Evolutionary conservation across 2,797 vertebrate genomes (phyloP).

Genomic region (Tapirus indicus): DNA sequence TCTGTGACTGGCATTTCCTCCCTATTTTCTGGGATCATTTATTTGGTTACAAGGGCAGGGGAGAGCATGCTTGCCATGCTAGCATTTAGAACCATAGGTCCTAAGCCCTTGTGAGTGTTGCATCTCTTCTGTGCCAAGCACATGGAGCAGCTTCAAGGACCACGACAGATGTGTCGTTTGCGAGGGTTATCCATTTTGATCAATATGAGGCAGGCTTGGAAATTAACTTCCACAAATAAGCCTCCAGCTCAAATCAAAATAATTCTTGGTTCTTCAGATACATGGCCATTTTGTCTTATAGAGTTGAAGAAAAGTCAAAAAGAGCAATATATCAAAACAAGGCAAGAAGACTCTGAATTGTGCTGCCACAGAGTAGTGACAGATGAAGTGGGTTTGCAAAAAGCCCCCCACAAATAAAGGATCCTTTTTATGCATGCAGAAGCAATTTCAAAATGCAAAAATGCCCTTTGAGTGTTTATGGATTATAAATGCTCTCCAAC

Average conservation of each 20-base stretch:
- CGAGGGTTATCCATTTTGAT: slow-evolving; percentile 67
- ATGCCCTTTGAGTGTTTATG: slow-evolving; percentile 68
- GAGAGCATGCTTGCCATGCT: background rate
- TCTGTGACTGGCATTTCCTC: background rate
- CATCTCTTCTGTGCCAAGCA: background rate
- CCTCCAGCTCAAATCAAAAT: slow-evolving; percentile 56
- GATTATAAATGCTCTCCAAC: slow-evolving; percentile 61
- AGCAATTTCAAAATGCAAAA: slow-evolving; percentile 71
- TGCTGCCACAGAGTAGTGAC: slow-evolving; percentile 53
- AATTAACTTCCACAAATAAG: slow-evolving; percentile 56
- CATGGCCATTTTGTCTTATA: slow-evolving; percentile 14
- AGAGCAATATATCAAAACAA: slow-evolving; percentile 76
- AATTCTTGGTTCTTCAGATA: slow-evolving; percentile 28
- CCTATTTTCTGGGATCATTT: background rate
- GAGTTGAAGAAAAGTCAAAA: slow-evolving; percentile 71
- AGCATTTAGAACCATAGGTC: background rate
- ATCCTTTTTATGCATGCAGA: slow-evolving; percentile 57
- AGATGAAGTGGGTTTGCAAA: slow-evolving; percentile 64
- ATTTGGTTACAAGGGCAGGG: background rate
- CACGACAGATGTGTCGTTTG: background rate
- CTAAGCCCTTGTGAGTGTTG: background rate
- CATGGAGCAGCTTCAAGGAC: slow-evolving; percentile 42
- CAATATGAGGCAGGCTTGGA: slow-evolving; percentile 49
- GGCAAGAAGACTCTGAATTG: slow-evolving; percentile 66
- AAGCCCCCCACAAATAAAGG: slow-evolving; percentile 44